phyloP scores from a whole-genome alignment of 2,797 vertebrate species.

The Gymnothorax reevesii region DNA sequence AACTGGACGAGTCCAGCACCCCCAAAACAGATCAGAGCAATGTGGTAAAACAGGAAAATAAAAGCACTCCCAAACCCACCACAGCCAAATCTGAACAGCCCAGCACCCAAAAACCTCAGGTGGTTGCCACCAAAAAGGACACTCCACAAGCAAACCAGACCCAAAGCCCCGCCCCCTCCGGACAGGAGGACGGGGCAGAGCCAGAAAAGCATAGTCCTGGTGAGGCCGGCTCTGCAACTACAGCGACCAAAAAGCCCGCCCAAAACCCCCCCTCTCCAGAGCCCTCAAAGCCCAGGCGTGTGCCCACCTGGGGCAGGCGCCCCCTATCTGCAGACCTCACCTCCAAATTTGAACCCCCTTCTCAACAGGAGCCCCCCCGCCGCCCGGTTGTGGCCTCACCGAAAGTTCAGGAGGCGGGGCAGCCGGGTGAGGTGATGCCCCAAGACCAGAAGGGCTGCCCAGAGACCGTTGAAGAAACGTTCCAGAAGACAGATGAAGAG shows the following conservation, averaged over 20 bases:
- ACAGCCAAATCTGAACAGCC: not conserved
- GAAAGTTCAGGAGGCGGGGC: slow-evolving; percentile 30
- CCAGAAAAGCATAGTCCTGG: not conserved
- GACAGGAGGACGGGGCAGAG: not conserved
- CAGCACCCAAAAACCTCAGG: not conserved
- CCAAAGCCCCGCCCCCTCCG: not conserved
- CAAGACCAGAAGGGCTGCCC: slow-evolving; percentile 26
- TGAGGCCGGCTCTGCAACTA: not conserved
- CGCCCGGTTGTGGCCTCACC: slow-evolving; percentile 25
- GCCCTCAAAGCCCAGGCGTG: slow-evolving; percentile 33
- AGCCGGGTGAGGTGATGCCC: not conserved
- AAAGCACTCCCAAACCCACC: not conserved
- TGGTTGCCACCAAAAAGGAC: not conserved
- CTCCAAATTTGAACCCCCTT: slow-evolving; percentile 76
- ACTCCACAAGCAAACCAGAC: not conserved
- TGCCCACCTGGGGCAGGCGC: slow-evolving; percentile 63
- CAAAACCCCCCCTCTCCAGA: slow-evolving; percentile 8
- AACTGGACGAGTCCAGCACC: not conserved
- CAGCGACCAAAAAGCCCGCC: not conserved
- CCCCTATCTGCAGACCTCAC: slow-evolving; percentile 82
- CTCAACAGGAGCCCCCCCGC: slow-evolving; percentile 50
- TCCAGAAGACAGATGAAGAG: slow-evolving; percentile 35
- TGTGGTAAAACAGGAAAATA: too few relatives aligned
- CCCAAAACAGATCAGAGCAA: not conserved
- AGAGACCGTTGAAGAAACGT: slow-evolving; percentile 40